These are phyloP conservation scores for Pegoplata infirma DNA, from an alignment of 2,888 invertebrate genomes.

Conservation along the genomic window DNA sequence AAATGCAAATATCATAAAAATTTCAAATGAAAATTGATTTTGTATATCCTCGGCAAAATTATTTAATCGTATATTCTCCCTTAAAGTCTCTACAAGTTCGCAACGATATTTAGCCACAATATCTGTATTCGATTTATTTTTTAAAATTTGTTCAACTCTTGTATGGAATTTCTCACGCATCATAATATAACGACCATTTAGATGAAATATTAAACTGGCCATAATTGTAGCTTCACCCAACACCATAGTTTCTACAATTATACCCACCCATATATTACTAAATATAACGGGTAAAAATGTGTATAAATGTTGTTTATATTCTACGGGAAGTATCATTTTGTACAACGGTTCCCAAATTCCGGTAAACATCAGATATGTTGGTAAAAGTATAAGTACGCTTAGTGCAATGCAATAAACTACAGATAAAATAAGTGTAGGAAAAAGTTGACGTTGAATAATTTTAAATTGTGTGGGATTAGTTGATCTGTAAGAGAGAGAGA, in stretches of 20 bases:
- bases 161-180: conserved; percentile 66
- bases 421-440: conserved; percentile 48
- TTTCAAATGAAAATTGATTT: conserved; percentile 67
- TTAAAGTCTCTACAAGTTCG: conserved; percentile 61
- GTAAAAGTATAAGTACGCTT: not conserved
- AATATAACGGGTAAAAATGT: conserved; percentile 65
- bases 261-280: conserved; percentile 67
- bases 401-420: conserved; percentile 63
- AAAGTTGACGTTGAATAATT: too few species aligned
- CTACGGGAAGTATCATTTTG: conserved; percentile 55
- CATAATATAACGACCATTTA: conserved; percentile 69
- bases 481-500: conserved; percentile 62
- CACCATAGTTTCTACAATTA: conserved; percentile 64
- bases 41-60: conserved; percentile 68
- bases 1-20: conserved; percentile 70
- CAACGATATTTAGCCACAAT: conserved; percentile 65
- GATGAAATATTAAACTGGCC: conserved; percentile 67
- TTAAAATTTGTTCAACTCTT: conserved; percentile 60
- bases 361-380: conserved; percentile 63
- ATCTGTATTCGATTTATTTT: not conserved
- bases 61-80: conserved; percentile 66
- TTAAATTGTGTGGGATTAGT: conserved; percentile 3
- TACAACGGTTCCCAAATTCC: conserved; percentile 45
- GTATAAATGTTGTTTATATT: conserved; percentile 49
- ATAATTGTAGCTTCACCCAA: conserved; percentile 69